These are phyloP conservation scores for Marisa cornuarietis DNA, from an alignment of 1,140 invertebrate genomes.

Conservation along the genomic window DNA sequence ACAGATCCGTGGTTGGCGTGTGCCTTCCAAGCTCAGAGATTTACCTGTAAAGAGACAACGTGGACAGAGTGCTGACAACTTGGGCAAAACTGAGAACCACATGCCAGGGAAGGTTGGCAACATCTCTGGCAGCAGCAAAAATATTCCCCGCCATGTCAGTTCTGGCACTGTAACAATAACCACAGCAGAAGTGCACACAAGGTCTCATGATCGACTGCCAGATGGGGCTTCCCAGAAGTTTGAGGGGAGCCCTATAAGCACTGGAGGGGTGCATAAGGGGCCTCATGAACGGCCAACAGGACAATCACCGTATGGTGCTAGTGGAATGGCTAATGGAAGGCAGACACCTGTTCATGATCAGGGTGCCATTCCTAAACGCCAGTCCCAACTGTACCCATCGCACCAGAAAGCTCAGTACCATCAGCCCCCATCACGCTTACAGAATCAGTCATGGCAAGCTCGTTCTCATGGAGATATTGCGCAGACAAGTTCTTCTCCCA, in stretches of 20 bases:
- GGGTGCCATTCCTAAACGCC: conserved; percentile 43
- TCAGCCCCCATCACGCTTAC: neutral
- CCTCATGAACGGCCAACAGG: too few species aligned
- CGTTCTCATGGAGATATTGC: conserved; percentile 10
- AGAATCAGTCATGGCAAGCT: conserved; percentile 8
- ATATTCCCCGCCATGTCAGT: neutral
- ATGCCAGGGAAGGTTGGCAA: neutral
- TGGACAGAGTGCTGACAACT: neutral
- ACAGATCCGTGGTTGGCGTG: conserved; percentile 56
- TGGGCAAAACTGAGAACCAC: neutral
- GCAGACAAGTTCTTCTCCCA: neutral
- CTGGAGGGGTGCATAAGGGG: neutral
- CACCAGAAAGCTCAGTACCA: conserved; percentile 9
- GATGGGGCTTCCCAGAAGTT: conserved; percentile 20
- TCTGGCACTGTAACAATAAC: conserved; percentile 15
- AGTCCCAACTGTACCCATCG: conserved; percentile 40
- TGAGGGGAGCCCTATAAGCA: neutral
- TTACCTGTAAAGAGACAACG: neutral
- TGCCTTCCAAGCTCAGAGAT: conserved; percentile 26
- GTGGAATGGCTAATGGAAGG: conserved; percentile 3
- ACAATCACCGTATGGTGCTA: conserved; percentile 2
- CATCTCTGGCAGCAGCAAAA: neutral
- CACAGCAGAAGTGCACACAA: conserved; percentile 20
- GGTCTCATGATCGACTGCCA: conserved; percentile 10
- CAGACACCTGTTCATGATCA: conserved; percentile 22